A percentile compares a stretch with the other conserved stretches of the same genome.
Conservation (phyloP, 2,888 invertebrate species). For the Chymomyza amoena region DNA sequence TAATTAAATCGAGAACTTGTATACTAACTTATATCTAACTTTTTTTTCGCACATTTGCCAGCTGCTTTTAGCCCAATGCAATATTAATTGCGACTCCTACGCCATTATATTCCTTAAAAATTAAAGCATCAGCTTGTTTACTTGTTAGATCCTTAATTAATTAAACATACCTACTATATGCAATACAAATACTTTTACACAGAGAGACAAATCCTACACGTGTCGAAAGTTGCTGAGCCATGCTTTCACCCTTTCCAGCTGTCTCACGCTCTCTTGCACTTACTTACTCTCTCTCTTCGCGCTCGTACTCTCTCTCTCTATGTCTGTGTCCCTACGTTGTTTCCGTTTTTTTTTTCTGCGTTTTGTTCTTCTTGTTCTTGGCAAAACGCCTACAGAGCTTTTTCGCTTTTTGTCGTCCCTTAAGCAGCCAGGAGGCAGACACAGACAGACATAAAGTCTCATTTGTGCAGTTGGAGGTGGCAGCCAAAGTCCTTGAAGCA, state of each 20-base stretch:
- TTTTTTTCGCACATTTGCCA: not conserved
- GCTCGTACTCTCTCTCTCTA: not conserved
- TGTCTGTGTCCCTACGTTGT: not conserved
- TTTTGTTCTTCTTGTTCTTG: not conserved
- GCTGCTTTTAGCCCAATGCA: not conserved
- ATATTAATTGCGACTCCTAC: not conserved
- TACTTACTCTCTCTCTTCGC: not conserved
- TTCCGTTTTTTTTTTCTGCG: not conserved
- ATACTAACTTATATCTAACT: not conserved
- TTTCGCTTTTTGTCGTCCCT: conserved; percentile 29
- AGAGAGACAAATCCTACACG: conserved; percentile 42
- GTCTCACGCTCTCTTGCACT: not conserved
- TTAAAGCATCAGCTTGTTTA: not conserved
- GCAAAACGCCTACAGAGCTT: conserved; percentile 1
- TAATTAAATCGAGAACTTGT: not conserved
- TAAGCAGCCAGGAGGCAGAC: conserved; percentile 9
- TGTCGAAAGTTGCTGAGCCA: conserved; percentile 49
- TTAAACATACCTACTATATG: not conserved
- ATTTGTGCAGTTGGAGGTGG: conserved; percentile 12
- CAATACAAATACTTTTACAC: not conserved
- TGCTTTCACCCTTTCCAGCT: not conserved
- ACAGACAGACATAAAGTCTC: conserved; percentile 17
- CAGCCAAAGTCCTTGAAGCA: conserved; percentile 64
- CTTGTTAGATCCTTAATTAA: not conserved
- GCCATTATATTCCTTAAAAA: not conserved